phyloP scores from a whole-genome alignment of 2,797 vertebrate genomes.

The Erethizon dorsatum region DNA sequence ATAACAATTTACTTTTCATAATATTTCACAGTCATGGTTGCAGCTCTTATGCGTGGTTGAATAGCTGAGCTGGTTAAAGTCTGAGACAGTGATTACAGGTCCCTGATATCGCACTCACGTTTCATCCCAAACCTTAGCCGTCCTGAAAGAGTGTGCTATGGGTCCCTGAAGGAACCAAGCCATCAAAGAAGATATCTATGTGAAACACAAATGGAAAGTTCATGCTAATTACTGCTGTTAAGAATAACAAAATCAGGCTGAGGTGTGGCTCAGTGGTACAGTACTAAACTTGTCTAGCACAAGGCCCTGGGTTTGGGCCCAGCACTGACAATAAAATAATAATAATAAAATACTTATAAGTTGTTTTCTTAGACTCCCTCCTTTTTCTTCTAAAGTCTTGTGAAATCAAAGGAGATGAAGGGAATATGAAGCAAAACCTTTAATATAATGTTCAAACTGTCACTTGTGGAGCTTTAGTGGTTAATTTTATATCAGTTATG shows the following conservation, averaged over 20 bases:
- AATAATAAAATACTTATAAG: background rate
- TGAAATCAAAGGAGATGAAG: background rate
- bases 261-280: background rate
- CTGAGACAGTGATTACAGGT: background rate
- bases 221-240: background rate
- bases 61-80: constrained; percentile 24
- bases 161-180: background rate
- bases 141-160: background rate
- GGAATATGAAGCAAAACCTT: background rate
- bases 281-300: background rate
- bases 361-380: background rate
- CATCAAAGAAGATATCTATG: background rate
- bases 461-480: background rate
- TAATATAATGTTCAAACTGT: constrained; percentile 23
- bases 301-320: background rate
- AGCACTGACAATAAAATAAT: background rate
- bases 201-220: background rate
- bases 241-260: background rate
- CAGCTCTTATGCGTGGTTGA: constrained; percentile 16
- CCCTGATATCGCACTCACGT: background rate
- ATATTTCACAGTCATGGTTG: constrained; percentile 30
- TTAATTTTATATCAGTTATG: constrained; percentile 77
- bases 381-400: background rate
- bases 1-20: constrained; percentile 69
- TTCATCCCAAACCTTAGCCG: background rate